These are phyloP conservation scores for Heterodera carotae DNA, from an alignment of 1,140 invertebrate genomes.

Conservation along the genomic window DNA sequence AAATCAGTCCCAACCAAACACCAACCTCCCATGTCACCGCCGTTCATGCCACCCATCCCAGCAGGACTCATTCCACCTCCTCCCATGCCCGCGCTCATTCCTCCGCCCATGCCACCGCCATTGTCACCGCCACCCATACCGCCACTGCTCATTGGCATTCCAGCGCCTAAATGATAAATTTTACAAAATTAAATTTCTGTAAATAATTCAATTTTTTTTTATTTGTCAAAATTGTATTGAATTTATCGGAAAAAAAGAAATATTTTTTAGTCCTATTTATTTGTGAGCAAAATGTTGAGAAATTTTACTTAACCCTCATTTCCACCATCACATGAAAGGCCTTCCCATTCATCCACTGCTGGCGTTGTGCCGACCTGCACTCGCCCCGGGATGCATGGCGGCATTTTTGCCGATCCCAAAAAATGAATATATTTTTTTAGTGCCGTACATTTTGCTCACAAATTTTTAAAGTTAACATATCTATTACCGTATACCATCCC, in stretches of 20 bases:
- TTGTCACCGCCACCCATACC: background rate
- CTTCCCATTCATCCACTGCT: background rate
- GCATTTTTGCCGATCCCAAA: constrained; percentile 9
- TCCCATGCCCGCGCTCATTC: background rate
- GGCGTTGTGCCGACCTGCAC: background rate
- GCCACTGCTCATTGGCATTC: constrained; percentile 13
- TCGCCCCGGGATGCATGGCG: background rate
- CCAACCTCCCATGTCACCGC: constrained; percentile 11
- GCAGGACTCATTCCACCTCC: background rate
- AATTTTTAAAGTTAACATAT: background rate
- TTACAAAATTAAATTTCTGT: background rate
- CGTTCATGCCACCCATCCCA: background rate
- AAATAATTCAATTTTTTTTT: background rate
- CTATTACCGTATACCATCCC: too few relatives aligned
- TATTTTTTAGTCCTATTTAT: background rate
- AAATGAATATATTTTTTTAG: background rate
- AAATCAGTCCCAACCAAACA: background rate
- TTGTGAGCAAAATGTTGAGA: background rate
- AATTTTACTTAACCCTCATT: background rate
- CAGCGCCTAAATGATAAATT: background rate
- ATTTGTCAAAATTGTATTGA: constrained; percentile 1
- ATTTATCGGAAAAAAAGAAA: background rate
- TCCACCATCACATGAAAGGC: background rate
- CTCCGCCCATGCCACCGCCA: background rate
- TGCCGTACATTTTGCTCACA: constrained; percentile 1